These are phyloP conservation scores for Platanista minor DNA, from an alignment of 2,113 vertebrate genomes.

Conservation along the genomic window DNA sequence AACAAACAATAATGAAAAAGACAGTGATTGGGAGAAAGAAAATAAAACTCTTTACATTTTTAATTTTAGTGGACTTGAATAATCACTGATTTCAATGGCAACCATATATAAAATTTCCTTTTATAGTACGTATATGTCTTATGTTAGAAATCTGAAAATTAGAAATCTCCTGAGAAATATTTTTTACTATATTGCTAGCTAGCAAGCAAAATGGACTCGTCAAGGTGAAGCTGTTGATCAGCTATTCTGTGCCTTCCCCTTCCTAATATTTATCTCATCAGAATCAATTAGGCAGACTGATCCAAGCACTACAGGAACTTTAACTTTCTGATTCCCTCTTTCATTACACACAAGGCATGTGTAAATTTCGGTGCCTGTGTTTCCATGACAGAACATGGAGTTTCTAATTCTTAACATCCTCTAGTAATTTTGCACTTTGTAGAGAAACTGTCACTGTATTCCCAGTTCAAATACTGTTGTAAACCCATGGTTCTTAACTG, in stretches of 20 bases:
- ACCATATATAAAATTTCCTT: neutral
- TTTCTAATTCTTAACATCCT: neutral
- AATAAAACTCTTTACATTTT: slow-evolving; percentile 8
- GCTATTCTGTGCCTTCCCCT: neutral
- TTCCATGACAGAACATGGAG: neutral
- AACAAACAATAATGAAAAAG: neutral
- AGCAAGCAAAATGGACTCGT: neutral
- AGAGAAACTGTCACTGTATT: neutral
- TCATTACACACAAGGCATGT: rapidly evolving
- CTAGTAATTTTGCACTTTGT: neutral
- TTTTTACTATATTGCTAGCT: neutral
- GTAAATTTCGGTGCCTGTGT: too few relatives aligned
- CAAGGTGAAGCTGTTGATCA: neutral
- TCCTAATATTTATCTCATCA: neutral
- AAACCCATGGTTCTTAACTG: neutral
- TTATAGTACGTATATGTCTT: neutral
- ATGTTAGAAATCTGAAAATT: neutral
- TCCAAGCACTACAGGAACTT: neutral
- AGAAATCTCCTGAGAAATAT: neutral
- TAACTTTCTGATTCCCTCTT: neutral
- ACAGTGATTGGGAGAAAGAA: neutral
- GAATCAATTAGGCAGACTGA: neutral
- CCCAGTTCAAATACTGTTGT: neutral
- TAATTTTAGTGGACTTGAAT: neutral
- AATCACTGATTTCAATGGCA: neutral